Conservation (phyloP, 1,140 invertebrate genomes). For the Trissolcus basalis region DNA sequence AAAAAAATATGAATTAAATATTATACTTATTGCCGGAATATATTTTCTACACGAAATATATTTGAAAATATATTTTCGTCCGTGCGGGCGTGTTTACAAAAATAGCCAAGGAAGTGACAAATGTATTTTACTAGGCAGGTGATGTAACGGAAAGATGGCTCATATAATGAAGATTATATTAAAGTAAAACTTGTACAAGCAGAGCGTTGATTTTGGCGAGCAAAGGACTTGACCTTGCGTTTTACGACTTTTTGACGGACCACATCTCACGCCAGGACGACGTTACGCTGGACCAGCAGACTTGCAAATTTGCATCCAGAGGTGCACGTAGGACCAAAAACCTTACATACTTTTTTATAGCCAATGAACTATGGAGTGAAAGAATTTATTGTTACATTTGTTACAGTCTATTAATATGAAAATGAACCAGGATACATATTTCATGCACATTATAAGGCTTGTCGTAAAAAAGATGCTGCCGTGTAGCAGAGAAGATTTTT, state of each 20-base stretch:
- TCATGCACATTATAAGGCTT: constrained; percentile 43
- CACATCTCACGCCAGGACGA: constrained; percentile 69
- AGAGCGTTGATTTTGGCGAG: no score
- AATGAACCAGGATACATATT: constrained; percentile 60
- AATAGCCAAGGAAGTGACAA: no score
- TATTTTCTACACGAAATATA: no score
- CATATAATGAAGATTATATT: constrained; percentile 54
- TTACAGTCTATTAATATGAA: constrained; percentile 62
- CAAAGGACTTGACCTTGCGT: constrained; percentile 65
- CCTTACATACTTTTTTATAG: constrained; percentile 51
- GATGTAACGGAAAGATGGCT: no score
- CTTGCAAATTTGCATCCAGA: constrained; percentile 69
- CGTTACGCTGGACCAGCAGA: constrained; percentile 58
- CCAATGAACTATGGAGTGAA: constrained; percentile 52
- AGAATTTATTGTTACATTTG: constrained; percentile 60
- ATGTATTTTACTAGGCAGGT: no score
- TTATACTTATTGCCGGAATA: no score
- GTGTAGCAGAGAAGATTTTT: constrained; percentile 6
- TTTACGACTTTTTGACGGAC: constrained; percentile 73
- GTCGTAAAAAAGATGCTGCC: constrained; percentile 36
- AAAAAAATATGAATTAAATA: no score
- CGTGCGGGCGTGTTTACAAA: no score
- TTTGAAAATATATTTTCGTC: no score
- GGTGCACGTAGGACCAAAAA: constrained; percentile 35
- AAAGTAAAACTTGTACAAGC: constrained; percentile 17